Base-by-base conservation (phyloP, 2,888 invertebrate species). In the Drosophila borealis region DNA sequence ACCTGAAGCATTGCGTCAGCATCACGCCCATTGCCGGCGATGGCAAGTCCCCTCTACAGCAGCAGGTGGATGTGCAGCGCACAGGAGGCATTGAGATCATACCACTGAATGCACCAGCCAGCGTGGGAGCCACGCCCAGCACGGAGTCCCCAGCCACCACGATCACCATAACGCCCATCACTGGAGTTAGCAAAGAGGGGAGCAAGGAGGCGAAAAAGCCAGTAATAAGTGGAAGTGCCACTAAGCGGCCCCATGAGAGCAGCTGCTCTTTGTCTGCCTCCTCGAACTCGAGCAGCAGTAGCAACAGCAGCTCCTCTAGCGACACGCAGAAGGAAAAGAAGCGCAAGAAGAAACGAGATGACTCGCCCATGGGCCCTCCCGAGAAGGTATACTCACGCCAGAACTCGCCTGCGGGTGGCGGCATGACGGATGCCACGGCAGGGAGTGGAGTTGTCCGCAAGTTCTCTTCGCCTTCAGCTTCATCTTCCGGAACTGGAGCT, bases 91-190 rank as follows among this genome's bases (percentile, higher is more conserved):
- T 97, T 70, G 97, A 98, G 92, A 96, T 97, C 51, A 96, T 97
- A 82, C 97, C 97, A 0, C 94, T 96, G 68, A 93, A 95, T 2
- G 93, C 95, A 11, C 84, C 87, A 37, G 45, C 63, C 14, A 56
- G 21, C 13, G 53, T 63, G n/a, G 46, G 57, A 33, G 93, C 95
- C 9, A 92, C 64, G 4, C 29, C 95, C 0, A 94, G 95, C 5
- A 93, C 95, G 33, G 70, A 57, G 1, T 76, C 75, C 41, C 37
- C 89, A 17, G 95, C 96, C 10, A 96, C 96, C 87, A 96, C 97
- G 1, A 96, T 97, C 64, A 97, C 97, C 0, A 97, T 97, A 61
- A 97, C 97, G 0, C 96, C 97, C 3, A 97, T 97, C 42, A 91
- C 90, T 29, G 78, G 79, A n/a, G 33, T 21, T 45, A 68, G 72